phyloP scores from a whole-genome alignment of 1,140 invertebrate genomes.

The Sycophila sp. region DNA sequence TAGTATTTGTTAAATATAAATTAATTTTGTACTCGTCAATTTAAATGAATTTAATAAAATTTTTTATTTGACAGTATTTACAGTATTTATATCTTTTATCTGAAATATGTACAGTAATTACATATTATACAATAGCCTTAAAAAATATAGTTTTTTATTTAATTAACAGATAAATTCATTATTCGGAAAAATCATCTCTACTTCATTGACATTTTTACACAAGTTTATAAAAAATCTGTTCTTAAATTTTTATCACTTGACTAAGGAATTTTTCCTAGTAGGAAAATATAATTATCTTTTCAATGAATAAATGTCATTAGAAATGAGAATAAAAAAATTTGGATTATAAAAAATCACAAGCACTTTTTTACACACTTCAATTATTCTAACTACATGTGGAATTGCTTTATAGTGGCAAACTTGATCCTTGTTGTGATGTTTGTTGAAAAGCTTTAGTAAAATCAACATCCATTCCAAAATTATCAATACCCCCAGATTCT shows the following conservation, averaged over 20 bases:
- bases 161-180: neutral
- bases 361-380: neutral
- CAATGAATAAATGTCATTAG: neutral
- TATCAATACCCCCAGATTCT: conserved; percentile 51
- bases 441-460: conserved; percentile 62
- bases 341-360: neutral
- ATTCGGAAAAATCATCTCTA: neutral
- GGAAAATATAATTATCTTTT: neutral
- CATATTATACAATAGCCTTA: neutral
- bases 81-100: neutral
- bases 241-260: neutral
- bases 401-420: conserved; percentile 2
- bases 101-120: conserved; percentile 26
- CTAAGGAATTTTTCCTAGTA: neutral
- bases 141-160: neutral
- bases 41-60: conserved; percentile 18
- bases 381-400: neutral
- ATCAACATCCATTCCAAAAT: conserved; percentile 58
- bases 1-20: neutral
- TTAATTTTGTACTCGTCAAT: neutral
- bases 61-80: conserved; percentile 29
- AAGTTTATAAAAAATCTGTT: neutral
- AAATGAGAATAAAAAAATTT: neutral
- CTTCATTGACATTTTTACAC: neutral
- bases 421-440: conserved; percentile 49